Base-by-base conservation (phyloP, 2,113 vertebrate genomes). In the Eupsittula cactorum region DNA sequence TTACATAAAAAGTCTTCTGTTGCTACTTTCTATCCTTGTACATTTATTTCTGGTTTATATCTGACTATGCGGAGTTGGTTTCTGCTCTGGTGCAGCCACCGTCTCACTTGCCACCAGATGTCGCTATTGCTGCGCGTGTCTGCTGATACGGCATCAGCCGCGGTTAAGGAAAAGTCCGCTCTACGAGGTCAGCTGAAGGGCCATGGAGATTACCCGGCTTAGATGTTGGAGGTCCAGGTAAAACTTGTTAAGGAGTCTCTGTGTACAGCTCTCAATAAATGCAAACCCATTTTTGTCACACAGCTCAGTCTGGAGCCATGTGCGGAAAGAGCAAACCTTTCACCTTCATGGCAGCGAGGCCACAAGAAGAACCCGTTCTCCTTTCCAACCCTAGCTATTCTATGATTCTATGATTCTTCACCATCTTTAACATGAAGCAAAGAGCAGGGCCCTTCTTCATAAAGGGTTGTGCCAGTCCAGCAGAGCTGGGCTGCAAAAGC, bases 301-400 rank as follows among this genome's bases (percentile, higher is more conserved):
- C 29, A 44, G n/a, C 21, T 11, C 11, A 8, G 21, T 25, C 50
- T 0, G 2, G 50, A 70, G 52, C 57, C 24, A 10, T 0, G 2
- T 0, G 1, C 1, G 1, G 33, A 49, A 67, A 6, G 25, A 79
- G 5, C 11, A 50, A 75, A 70, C 3, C 19, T 20, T 39, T 39
- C 24, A 35, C 17, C 11, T 41, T 44, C 27, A 3, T 6, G 14
- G 41, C 23, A 3, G 0, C 1, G 9, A 50, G 35, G 39, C 28
- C 0, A 9, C 0, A 10, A 11, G 0, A 0, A 5, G 29, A 91
- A 15, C 27, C 8, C 0, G 0, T 53, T 62, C 13, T 31, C 23
- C 47, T 49, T 49, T 49, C 47, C 47, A 49, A 2, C 47, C 47
- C 12, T 49, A 49, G 7, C 23, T 24, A 49, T 24, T 49, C 23